Base-by-base conservation (phyloP, 2,888 invertebrate species). In the Xestia rhomboidea region DNA sequence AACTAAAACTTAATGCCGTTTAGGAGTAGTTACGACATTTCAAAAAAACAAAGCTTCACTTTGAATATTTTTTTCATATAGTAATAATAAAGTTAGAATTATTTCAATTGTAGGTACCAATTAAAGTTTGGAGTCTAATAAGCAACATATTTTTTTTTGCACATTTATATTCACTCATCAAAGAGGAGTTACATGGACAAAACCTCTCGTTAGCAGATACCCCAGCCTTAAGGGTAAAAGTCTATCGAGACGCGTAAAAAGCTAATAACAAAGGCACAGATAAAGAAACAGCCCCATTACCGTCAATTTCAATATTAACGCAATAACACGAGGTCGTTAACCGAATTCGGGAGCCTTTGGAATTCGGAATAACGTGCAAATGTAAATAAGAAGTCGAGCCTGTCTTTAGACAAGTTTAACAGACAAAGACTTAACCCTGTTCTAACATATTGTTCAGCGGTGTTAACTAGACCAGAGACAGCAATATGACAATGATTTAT, bases 261-360 rank as follows among this genome's bases (percentile, higher is more conserved):
- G 49, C 30, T 83, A 66, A 80, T 66, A 80, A 68, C 68, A 68
- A 76, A 69, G 44, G 49, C 77, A 30, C 57, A 69, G 68, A 77
- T 77, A 77, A 77, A 68, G 64, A 68, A 83, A 83, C 83, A 60
- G 38, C n/a, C 57, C 78, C 57, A 80, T 80, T 77, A 77, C 66
- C 44, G 77, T 77, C 77, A 83, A 80, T 83, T 77, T 83, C 49
- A 83, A 83, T 83, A 80, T 77, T 66, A 83, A 44, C 64, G 64
- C 77, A 69, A 83, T 83, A 80, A 80, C 78, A 83, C 69, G 69
- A 49, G 77, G 79, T 77, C 57, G 63, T 83, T 83, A 80, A 83
- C 68, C 63, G 64, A 66, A 80, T 77, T 83, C 34, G 24, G 57
- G 49, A 27, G 67, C 64, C 34, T 34, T 60, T 21, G 44, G 34